phyloP scores from a whole-genome alignment of 2,113 vertebrate species.

The Phaethornis superciliosus region DNA sequence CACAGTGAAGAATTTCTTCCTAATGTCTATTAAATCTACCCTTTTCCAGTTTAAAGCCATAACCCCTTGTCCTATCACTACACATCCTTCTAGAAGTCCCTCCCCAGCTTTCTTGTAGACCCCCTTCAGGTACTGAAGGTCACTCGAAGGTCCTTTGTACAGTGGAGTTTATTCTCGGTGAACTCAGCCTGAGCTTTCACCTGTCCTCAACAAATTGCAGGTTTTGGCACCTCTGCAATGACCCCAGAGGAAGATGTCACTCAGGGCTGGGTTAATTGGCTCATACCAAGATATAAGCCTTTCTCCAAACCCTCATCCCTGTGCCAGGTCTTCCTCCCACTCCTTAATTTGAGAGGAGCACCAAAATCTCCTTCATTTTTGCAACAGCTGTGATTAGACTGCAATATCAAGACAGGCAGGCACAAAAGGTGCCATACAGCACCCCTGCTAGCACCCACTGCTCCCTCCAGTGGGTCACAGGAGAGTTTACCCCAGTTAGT shows the following conservation, averaged over 20 bases:
- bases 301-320: background rate
- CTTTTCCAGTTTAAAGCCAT: too few species aligned
- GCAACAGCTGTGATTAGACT: background rate
- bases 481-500: background rate
- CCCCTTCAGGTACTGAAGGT: too few species aligned
- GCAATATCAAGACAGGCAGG: background rate
- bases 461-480: background rate
- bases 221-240: background rate
- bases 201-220: background rate
- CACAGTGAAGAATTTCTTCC: too few species aligned
- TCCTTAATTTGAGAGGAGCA: background rate
- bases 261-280: background rate
- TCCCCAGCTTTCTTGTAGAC: too few species aligned
- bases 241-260: background rate
- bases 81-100: too few species aligned
- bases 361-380: background rate
- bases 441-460: background rate
- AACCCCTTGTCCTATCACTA: too few species aligned
- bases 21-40: too few species aligned
- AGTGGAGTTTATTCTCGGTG: background rate
- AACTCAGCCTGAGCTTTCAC: background rate
- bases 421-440: rapidly evolving
- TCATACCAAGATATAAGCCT: background rate
- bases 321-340: background rate
- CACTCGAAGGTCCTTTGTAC: background rate